These are phyloP conservation scores for Erebia epiphron DNA, from an alignment of 2,888 invertebrate genomes.

Conservation along the genomic window DNA sequence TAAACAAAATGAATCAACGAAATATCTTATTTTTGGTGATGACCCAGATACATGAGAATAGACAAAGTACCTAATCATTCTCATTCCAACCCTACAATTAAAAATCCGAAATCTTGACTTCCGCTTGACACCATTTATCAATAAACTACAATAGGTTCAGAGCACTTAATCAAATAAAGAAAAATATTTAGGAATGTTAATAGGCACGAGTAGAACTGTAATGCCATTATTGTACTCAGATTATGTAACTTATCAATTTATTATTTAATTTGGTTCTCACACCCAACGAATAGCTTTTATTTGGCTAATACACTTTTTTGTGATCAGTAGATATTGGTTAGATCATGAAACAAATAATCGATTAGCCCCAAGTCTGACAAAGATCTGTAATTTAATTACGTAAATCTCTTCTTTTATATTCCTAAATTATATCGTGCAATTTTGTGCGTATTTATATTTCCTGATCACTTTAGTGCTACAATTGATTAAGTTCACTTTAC, in stretches of 20 bases:
- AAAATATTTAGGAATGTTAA: conserved; percentile 14
- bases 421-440: conserved; percentile 25
- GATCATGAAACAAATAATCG: conserved; percentile 17
- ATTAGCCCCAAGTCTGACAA: conserved; percentile 15
- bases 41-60: neutral
- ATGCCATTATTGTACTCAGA: conserved; percentile 17
- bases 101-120: neutral
- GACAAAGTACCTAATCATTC: no score
- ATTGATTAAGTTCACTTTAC: conserved; percentile 14
- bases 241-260: conserved; percentile 21
- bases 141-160: neutral
- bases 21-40: neutral
- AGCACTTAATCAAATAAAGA: conserved; percentile 4
- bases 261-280: conserved; percentile 21
- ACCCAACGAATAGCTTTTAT: conserved; percentile 17
- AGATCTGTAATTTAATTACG: conserved; percentile 20
- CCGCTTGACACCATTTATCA: neutral
- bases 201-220: neutral
- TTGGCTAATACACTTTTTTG: neutral
- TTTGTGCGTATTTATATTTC: conserved; percentile 20
- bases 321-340: conserved; percentile 2
- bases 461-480: conserved; percentile 14
- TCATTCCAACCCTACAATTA: no score
- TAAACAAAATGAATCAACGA: neutral
- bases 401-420: conserved; percentile 25